Base-by-base conservation (phyloP, 2,797 vertebrate genomes). In the Triplophysa bombifrons region DNA sequence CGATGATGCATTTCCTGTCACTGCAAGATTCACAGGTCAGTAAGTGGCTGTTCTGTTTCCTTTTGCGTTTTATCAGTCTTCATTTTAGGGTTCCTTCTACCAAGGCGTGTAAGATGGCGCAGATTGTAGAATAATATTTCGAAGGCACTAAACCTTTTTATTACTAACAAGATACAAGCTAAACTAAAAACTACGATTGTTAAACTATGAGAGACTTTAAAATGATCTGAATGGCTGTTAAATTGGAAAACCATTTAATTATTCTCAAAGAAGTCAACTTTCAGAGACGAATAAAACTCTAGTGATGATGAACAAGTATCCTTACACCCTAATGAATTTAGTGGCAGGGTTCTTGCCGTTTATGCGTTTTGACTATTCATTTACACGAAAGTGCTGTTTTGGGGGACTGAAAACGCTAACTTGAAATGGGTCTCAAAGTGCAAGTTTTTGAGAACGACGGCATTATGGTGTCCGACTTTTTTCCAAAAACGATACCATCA, bases 1-100 rank as follows among this genome's bases (percentile, higher is more conserved):
- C 85, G 87, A 89, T 92, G 92, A 93, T 91, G 91, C 90, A 89
- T 88, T 94, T 94, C 92, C 92, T 94, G 92, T 90, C 82, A 91
- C 81, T 72, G 85, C 89, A 87, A 86, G 73, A 89, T 88, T 93
- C 89, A 91, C 92, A 92, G 93, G 93, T 94, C 93, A 94, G 84
- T 93, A 90, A 92, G 87, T 90, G 85, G 87, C 64, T 70, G 64
- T 76, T 71, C 85, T 82, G 79, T 85, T 88, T 83, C 81, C 70
- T 70, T 74, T 66, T 27, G 30, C 41, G 0, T 48, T 84, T 84
- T 87, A 81, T 85, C 74, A 86, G 80, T 85, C 25, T 46, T 56
- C 82, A 86, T 85, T 87, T 84, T 78, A 65, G 20, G 65, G 73
- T 74, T 56, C 34, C 61, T 61, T 48, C 51, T 78, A 50, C 30